Conservation (phyloP, 2,113 vertebrate species). For the Pollimyrus isidori region DNA sequence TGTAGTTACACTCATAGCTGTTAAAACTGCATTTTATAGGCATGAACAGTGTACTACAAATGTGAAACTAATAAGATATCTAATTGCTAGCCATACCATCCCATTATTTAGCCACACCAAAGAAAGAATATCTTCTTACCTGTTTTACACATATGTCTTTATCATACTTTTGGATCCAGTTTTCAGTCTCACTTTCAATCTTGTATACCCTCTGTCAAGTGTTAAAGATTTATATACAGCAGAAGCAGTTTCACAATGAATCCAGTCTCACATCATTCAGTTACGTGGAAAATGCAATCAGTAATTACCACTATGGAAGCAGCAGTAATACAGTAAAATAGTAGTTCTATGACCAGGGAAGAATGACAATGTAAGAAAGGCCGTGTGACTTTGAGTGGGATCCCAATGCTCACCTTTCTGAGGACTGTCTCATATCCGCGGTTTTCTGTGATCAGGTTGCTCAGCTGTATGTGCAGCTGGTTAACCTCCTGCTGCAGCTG, state of each 20-base stretch:
- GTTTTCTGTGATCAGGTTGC: constrained; percentile 54
- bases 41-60: background rate
- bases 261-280: background rate
- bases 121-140: constrained; percentile 52
- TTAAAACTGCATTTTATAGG: background rate
- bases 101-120: background rate
- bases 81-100: background rate
- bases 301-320: background rate
- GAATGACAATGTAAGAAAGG: background rate
- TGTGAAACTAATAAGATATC: background rate
- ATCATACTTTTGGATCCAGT: constrained; percentile 76
- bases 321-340: background rate
- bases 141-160: constrained; percentile 68
- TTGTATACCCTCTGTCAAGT: constrained; percentile 66
- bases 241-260: background rate
- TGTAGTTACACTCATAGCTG: background rate
- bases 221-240: background rate
- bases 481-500: constrained; percentile 56
- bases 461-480: constrained; percentile 49
- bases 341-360: background rate
- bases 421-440: constrained; percentile 54
- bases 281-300: background rate
- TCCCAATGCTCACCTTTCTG: constrained; percentile 58
- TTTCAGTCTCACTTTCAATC: constrained; percentile 64
- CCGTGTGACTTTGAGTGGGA: background rate